phyloP scores from a whole-genome alignment of 2,113 vertebrate species.

The Cryptotis parvus region DNA sequence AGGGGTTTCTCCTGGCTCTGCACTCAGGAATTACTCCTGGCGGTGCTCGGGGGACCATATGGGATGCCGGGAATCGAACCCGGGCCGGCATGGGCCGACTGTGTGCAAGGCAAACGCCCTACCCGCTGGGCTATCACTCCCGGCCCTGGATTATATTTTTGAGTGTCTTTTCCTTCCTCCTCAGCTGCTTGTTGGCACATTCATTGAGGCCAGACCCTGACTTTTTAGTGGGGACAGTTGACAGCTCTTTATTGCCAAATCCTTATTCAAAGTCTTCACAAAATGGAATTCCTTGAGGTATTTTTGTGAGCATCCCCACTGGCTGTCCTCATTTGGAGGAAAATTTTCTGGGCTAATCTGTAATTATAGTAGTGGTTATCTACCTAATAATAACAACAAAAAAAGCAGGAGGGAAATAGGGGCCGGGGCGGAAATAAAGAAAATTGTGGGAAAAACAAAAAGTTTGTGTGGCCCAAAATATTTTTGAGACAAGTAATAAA shows the following conservation, averaged over 20 bases:
- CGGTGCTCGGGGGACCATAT: too few species aligned
- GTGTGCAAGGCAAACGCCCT: too few species aligned
- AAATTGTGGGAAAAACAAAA: conserved; percentile 7
- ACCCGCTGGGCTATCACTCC: too few species aligned
- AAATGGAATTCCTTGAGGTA: background rate
- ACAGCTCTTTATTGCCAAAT: conserved; percentile 13
- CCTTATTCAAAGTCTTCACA: background rate
- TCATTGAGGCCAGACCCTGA: background rate
- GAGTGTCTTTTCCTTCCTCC: background rate
- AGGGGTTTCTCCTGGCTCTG: too few species aligned
- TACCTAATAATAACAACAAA: background rate
- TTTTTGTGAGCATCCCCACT: background rate
- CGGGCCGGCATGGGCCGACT: too few species aligned
- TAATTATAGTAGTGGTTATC: background rate
- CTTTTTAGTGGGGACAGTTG: background rate
- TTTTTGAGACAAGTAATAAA: background rate
- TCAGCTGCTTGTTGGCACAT: background rate
- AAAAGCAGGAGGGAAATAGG: background rate
- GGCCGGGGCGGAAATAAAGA: background rate
- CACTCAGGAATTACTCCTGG: too few species aligned
- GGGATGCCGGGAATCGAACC: too few species aligned
- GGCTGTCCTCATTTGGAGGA: background rate
- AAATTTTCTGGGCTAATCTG: conserved; percentile 4
- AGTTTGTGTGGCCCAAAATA: background rate
- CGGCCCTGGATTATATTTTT: background rate